Evolutionary conservation across 2,797 vertebrate genomes (phyloP), one percentile per base, ranked within the genome.

Genomic region (Austrolebias charrua): DNA sequence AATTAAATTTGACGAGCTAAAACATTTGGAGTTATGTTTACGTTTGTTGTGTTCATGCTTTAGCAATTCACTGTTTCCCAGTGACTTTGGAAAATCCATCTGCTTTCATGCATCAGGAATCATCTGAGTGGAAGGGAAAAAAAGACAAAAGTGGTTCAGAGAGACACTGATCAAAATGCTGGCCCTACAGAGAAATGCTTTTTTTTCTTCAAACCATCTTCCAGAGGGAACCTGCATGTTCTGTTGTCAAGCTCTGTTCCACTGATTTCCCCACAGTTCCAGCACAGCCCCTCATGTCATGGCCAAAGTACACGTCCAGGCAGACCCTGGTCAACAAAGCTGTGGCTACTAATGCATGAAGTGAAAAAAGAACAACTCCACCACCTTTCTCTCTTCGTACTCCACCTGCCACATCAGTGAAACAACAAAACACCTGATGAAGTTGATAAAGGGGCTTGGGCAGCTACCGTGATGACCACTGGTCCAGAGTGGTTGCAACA

Each of bases 161-260:
- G 49, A 77, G 62, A 85, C 14, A 5, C 58, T 70, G 63, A 80
- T 69, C 69, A 66, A 86, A 73, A 66, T 69, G 47, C 76, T 74
- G 68, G 53, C 73, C 53, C 66, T 11, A 53, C 66, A 70, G 76
- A 72, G 59, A 73, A 60, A 66, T 6, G 59, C 18, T 56, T 55
- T 74, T 69, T 74, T 42, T 1, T 42, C 62, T 70, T n/a, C n/a
- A n/a, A 59, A 47, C 71, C 73, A 62, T 64, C 52, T 50, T 86
- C 85, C 78, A 73, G 51, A 68, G 88, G 77, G 82, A 85, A 75
- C 79, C 76, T 76, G 81, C 74, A 76, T 82, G 82, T 83, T 85
- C 83, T 86, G 82, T 67, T 90, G 85, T 91, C 88, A 88, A 63
- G 82, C 83, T 88, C 79, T 86, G 84, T 88, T 84, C 82, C 87